Percentiles rank a stretch among this genome's conserved stretches.
phyloP scores from a whole-genome alignment of 2,888 invertebrate species.

The Apocheima hispidaria region DNA sequence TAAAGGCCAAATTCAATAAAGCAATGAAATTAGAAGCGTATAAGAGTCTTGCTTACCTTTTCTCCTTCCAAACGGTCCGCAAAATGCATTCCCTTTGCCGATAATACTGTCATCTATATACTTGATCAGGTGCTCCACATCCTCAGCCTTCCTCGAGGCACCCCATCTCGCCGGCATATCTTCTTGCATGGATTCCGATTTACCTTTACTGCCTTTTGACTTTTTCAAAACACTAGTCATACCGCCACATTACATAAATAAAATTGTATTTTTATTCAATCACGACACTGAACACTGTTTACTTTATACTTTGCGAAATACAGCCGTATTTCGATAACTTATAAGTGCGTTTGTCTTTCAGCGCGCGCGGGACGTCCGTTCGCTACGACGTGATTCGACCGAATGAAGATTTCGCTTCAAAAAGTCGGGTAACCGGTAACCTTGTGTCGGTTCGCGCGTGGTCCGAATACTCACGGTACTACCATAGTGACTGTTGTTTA shows the following conservation, averaged over 20 bases:
- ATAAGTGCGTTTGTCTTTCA: slow-evolving; percentile 1
- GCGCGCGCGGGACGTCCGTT: slow-evolving; percentile 35
- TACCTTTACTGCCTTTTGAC: slow-evolving; percentile 79
- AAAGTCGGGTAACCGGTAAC: slow-evolving; percentile 42
- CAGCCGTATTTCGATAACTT: slow-evolving; percentile 21
- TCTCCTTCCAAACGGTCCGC: slow-evolving; percentile 93
- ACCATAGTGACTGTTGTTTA: background rate
- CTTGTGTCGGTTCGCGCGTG: slow-evolving; percentile 39
- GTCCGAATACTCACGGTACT: slow-evolving; percentile 16
- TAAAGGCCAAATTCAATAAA: background rate
- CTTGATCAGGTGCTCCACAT: slow-evolving; percentile 89
- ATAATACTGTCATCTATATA: slow-evolving; percentile 93
- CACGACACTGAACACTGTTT: slow-evolving; percentile 48
- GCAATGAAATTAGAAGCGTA: background rate
- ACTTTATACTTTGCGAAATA: slow-evolving; percentile 37
- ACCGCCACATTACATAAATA: slow-evolving; percentile 74
- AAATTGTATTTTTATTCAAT: slow-evolving; percentile 41
- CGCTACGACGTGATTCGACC: slow-evolving; percentile 33
- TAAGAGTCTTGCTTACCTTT: slow-evolving; percentile 87
- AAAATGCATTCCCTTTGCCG: slow-evolving; percentile 92
- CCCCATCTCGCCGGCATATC: slow-evolving; percentile 79
- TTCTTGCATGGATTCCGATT: slow-evolving; percentile 85
- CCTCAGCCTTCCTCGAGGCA: slow-evolving; percentile 85
- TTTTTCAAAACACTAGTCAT: slow-evolving; percentile 85
- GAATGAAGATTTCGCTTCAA: slow-evolving; percentile 39